Evolutionary conservation across 2,113 vertebrate species (phyloP).

Genomic region (human (Homo sapiens)): GRCh38 chr3:29740501-29741000

Average conservation of each 20-base stretch:
- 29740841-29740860: too few species aligned
- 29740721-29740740: background rate
- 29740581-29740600: slow-evolving; percentile 54
- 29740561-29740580: slow-evolving; percentile 69
- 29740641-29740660: background rate
- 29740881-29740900: too few species aligned
- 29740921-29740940: too few species aligned
- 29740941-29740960: too few species aligned
- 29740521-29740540: slow-evolving; percentile 62
- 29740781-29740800: too few species aligned
- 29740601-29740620: slow-evolving; percentile 58
- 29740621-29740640: background rate
- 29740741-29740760: background rate
- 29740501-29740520: slow-evolving; percentile 72
- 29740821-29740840: too few species aligned
- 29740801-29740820: too few species aligned
- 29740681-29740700: background rate
- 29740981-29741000: too few species aligned
- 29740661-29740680: background rate
- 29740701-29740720: background rate
- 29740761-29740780: too few species aligned
- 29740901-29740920: too few species aligned
- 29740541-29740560: slow-evolving; percentile 57
- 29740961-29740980: too few species aligned
- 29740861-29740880: too few species aligned